Evolutionary conservation across 2,113 vertebrate genomes (phyloP), one percentile per base, ranked within the genome.

Genomic region (Paratilapia polleni): DNA sequence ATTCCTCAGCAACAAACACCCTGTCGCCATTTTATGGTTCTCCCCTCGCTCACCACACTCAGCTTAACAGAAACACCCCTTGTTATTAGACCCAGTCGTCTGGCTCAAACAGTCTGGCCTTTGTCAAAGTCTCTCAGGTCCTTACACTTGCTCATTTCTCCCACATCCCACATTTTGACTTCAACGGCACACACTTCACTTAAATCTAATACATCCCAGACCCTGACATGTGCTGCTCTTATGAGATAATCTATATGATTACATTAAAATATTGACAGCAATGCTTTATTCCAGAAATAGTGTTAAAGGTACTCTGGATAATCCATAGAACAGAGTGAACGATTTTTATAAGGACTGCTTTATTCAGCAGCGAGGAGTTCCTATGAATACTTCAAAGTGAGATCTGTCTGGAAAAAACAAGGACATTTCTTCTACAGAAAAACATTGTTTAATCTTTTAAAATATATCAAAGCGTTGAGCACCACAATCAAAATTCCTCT

Each of bases 401-500:
- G 9, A 47, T 84, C 14, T 64, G 49, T 82, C 63, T 15, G 34
- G 41, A 58, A 82, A 15, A 36, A 83, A 86, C 81, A 86, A 87
- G 78, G 78, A 77, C 83, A 59, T 38, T 34, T 26, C 31, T 81
- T 76, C 76, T 82, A 49, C 36, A 57, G 34, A 41, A 6, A 75
- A 73, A 54, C 54, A 43, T 4, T 84, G 61, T 57, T 77, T 57
- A 81, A 47, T 78, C 63, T 76, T 85, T 77, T 60, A 59, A 81
- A 78, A 78, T 52, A 74, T 77, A 81, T 90, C 66, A 81, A 41
- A 73, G 77, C 70, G 63, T 64, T 61, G 47, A 85, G 64, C 43
- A 6, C 8, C 20, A 77, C 43, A 79, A 64, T 85, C 28, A 9
- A 77, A 76, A 82, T 62, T 58, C 34, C 14, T 63, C 80, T 82